Evolutionary conservation across 2,888 invertebrate genomes (phyloP).

Genomic region (Ctenicera cuprea): DNA sequence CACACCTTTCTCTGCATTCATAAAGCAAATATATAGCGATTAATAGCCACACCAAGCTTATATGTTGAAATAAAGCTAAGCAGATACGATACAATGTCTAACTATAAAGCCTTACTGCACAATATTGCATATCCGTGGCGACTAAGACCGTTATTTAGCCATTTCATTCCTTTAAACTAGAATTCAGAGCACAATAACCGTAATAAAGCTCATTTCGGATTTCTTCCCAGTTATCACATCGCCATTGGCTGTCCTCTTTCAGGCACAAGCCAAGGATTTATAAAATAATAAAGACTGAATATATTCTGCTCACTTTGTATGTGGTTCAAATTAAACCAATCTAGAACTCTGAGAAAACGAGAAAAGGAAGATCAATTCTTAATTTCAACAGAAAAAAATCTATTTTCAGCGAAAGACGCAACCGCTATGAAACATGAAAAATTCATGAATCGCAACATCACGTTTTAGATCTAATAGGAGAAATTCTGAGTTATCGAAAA

Average conservation of each 20-base stretch:
- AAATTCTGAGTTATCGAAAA: too few relatives aligned
- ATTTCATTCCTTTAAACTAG: constrained; percentile 32
- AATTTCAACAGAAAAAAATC: constrained; percentile 5
- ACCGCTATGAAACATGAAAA: constrained; percentile 4
- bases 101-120: constrained; percentile 26
- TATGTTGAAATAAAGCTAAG: constrained; percentile 17
- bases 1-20: constrained; percentile 4
- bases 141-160: constrained; percentile 29
- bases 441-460: constrained; percentile 11
- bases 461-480: constrained; percentile 1
- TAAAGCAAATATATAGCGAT: constrained; percentile 12
- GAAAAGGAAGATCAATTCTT: constrained; percentile 1
- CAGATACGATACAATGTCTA: constrained; percentile 24
- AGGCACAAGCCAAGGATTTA: neutral
- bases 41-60: constrained; percentile 17
- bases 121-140: constrained; percentile 26
- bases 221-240: neutral
- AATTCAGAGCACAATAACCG: constrained; percentile 28
- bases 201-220: constrained; percentile 31
- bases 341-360: neutral
- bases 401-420: constrained; percentile 3
- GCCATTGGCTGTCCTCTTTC: neutral
- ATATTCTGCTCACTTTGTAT: neutral
- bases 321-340: neutral
- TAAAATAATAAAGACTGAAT: neutral